Evolutionary conservation across 2,888 invertebrate species (phyloP), one percentile per base, ranked within the genome.

Genomic region (Drosophila neutralis): DNA sequence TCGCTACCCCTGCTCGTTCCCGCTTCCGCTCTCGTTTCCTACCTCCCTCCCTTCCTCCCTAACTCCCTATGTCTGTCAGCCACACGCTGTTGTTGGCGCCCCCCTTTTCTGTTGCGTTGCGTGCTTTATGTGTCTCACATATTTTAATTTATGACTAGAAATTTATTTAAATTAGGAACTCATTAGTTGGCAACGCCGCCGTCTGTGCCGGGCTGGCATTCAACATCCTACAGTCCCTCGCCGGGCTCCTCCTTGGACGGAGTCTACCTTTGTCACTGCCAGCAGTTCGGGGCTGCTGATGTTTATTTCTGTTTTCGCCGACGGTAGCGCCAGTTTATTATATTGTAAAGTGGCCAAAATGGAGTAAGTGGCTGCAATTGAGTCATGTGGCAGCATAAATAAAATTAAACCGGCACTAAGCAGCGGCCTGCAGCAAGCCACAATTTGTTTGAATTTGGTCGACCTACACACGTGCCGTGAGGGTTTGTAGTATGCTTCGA

Each of bases 161-260:
- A 89, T 88, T 87, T 90, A 88, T 88, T 88, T 89, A 88, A 88
- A 88, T 88, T 88, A 88, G 87, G 84, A 90, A 88, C 90, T 88
- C 89, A 88, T 88, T 88, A 88, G 90, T 87, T 87, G 73, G 77
- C 87, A 79, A 61, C 76, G 68, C 65, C 64, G 77, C 49, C 69
- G 63, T 52, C 66, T 65, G 60, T 57, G 60, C 48, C n/a, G 27
- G 58, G 48, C 64, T 52, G 56, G 42, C 49, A 27, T 27, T 33
- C 52, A 15, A 15, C 11, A 21, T 27, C 36, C 68, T 54, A 11
- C 33, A 18, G 35, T 38, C 36, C 29, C 56, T 11, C 49, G 11
- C 15, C 8, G 52, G 31, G 29, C 56, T 40, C 48, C 60, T 29
- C 48, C 13, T 13, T 42, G 29, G n/a, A 1, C 31, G 13, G 6